Conservation (phyloP, 2,888 invertebrate genomes). For the Lasiommata megera region DNA sequence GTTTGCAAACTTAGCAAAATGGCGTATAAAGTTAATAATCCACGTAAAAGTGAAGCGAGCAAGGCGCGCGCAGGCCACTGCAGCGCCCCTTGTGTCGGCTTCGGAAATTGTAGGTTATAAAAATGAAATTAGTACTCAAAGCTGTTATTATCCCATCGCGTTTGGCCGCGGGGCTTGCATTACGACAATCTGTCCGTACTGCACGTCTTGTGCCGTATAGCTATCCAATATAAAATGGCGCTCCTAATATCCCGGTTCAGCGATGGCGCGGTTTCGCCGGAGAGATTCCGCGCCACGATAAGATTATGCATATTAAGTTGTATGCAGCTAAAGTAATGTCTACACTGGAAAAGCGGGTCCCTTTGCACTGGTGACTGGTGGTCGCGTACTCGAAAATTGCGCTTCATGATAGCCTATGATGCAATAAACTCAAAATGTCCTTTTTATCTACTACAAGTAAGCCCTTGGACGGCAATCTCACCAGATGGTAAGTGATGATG, state of each 20-base stretch:
- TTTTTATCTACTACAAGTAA: too few species aligned
- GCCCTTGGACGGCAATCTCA: too few species aligned
- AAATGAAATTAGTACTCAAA: conserved; percentile 81
- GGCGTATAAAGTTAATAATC: conserved; percentile 80
- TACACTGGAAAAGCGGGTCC: conserved; percentile 67
- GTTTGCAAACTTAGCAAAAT: conserved; percentile 79
- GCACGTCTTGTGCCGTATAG: conserved; percentile 81
- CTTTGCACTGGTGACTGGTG: conserved; percentile 41
- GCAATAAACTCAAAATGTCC: conserved; percentile 39
- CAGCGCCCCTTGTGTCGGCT: conserved; percentile 81
- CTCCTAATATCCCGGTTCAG: conserved; percentile 80
- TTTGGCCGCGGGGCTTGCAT: conserved; percentile 80
- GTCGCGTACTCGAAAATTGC: conserved; percentile 62
- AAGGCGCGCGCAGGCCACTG: conserved; percentile 74
- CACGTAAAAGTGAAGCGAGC: conserved; percentile 72
- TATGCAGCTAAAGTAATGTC: conserved; percentile 76
- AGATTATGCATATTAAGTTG: conserved; percentile 82
- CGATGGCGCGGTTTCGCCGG: conserved; percentile 70
- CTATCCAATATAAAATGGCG: conserved; percentile 82
- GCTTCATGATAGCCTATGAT: conserved; percentile 58
- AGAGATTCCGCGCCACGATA: conserved; percentile 77
- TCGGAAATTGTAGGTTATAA: conserved; percentile 81
- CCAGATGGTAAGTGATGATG: too few species aligned
- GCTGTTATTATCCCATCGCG: conserved; percentile 82
- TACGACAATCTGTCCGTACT: conserved; percentile 82